phyloP scores from a whole-genome alignment of 2,888 invertebrate species.

The Athrips mouffetella region DNA sequence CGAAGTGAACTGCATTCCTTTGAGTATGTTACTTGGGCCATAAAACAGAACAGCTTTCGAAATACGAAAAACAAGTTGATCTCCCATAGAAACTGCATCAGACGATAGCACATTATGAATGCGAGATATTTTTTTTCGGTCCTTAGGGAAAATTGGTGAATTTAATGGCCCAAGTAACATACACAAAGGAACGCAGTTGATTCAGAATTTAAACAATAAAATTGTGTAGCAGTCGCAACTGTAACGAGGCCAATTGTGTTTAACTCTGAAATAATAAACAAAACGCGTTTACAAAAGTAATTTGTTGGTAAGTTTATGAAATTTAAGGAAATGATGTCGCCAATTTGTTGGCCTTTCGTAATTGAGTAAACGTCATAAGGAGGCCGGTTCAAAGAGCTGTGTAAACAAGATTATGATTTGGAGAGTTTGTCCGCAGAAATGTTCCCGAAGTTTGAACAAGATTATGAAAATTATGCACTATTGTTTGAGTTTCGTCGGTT shows the following conservation, averaged over 20 bases:
- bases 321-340: slow-evolving; percentile 33
- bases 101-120: no score
- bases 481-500: no score
- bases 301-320: slow-evolving; percentile 26
- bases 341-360: slow-evolving; percentile 36
- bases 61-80: no score
- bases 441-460: slow-evolving; percentile 19
- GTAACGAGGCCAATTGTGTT: slow-evolving; percentile 15
- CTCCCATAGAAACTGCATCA: no score
- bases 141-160: no score
- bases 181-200: no score
- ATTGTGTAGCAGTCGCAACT: background rate
- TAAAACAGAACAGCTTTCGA: no score
- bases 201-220: background rate
- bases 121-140: no score
- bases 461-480: slow-evolving; percentile 28
- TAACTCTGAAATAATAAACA: slow-evolving; percentile 19
- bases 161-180: no score
- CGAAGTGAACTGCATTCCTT: no score
- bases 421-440: slow-evolving; percentile 23
- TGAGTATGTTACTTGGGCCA: no score
- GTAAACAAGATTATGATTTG: slow-evolving; percentile 42
- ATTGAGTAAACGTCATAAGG: slow-evolving; percentile 38
- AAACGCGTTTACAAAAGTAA: slow-evolving; percentile 23
- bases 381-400: slow-evolving; percentile 35